phyloP scores from a whole-genome alignment of 1,140 invertebrate genomes.

The Panagrolaimus sp. region DNA sequence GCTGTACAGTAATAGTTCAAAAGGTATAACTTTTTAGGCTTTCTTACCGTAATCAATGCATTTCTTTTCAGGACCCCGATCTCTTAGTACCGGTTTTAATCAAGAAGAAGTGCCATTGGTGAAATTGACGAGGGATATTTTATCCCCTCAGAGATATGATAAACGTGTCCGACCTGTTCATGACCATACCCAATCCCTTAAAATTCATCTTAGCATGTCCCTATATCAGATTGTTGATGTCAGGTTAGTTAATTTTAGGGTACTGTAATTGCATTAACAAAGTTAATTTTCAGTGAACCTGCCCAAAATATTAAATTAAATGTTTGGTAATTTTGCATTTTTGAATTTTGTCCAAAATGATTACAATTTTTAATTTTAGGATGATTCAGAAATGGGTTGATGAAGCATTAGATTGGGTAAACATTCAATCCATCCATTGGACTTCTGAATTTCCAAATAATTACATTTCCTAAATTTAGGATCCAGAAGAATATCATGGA shows the following conservation, averaged over 20 bases:
- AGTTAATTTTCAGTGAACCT: no score
- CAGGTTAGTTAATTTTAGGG: no score
- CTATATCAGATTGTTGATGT: constrained; percentile 57
- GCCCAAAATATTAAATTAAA: constrained; percentile 57
- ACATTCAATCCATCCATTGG: constrained; percentile 50
- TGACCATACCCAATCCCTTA: constrained; percentile 50
- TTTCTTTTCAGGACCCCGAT: constrained; percentile 17
- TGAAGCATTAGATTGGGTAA: constrained; percentile 50
- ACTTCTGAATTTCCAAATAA: no score
- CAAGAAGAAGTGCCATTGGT: constrained; percentile 50
- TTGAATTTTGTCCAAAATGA: no score
- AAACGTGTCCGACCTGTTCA: constrained; percentile 52
- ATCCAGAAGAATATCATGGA: constrained; percentile 35
- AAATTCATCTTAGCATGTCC: constrained; percentile 56
- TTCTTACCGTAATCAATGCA: no score
- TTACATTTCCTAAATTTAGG: no score
- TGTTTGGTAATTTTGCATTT: no score
- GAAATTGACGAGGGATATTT: constrained; percentile 48
- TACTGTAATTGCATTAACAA: no score
- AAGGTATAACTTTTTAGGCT: not conserved
- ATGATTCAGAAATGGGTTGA: constrained; percentile 59
- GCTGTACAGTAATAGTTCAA: no score
- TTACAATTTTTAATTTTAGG: no score
- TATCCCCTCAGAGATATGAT: constrained; percentile 49
- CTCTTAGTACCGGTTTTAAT: not conserved